These are phyloP conservation scores for Limnephilus lunatus DNA, from an alignment of 2,888 invertebrate species.

Conservation along the genomic window DNA sequence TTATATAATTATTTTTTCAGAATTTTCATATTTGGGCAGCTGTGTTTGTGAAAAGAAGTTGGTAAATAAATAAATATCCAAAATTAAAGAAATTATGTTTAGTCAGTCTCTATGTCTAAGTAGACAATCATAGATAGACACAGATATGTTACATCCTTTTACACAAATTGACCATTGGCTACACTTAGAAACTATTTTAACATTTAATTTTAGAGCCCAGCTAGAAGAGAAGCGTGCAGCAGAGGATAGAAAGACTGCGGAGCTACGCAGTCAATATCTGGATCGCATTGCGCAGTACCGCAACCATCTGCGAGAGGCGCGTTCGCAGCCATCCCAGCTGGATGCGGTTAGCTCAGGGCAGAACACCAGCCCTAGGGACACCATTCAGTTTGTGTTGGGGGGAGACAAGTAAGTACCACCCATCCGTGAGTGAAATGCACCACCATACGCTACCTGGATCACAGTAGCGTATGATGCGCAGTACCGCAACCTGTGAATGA, in stretches of 20 bases:
- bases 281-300: slow-evolving; percentile 63
- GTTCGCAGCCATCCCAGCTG: slow-evolving; percentile 39
- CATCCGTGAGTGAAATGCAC: background rate
- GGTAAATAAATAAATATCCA: background rate
- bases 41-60: background rate
- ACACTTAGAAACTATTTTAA: background rate
- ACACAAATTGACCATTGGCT: background rate
- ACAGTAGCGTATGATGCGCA: too few species aligned
- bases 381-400: slow-evolving; percentile 74
- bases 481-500: background rate
- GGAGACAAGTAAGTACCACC: slow-evolving; percentile 73
- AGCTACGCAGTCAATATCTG: slow-evolving; percentile 66
- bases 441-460: background rate
- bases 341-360: background rate
- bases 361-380: slow-evolving; percentile 69
- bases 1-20: background rate
- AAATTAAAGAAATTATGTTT: background rate
- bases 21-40: background rate
- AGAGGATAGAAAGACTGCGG: slow-evolving; percentile 71
- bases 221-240: slow-evolving; percentile 74
- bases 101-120: background rate
- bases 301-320: slow-evolving; percentile 47
- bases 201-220: slow-evolving; percentile 70
- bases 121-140: background rate
- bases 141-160: background rate